phyloP scores from a whole-genome alignment of 2,888 invertebrate genomes.

The Melitaea athalia region DNA sequence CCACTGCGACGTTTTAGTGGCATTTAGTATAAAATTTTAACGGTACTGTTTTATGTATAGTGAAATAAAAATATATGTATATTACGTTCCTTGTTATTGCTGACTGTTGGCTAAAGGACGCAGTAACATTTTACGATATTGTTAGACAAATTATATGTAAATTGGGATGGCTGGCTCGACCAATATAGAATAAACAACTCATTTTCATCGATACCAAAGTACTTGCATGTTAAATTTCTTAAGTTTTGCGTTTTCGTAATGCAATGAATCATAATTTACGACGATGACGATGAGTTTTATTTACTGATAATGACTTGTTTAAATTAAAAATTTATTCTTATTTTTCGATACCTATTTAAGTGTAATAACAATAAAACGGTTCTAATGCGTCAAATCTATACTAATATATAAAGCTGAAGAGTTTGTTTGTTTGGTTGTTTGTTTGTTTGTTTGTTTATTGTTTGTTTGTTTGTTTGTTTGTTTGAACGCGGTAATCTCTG shows the following conservation, averaged over 20 bases:
- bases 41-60: conserved; percentile 1
- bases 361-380: too few relatives aligned
- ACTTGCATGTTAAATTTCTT: neutral
- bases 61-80: conserved; percentile 17
- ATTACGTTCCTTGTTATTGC: conserved; percentile 2
- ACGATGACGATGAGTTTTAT: too few relatives aligned
- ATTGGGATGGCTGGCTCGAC: conserved; percentile 8
- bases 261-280: too few relatives aligned
- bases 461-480: too few relatives aligned
- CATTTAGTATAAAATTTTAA: conserved; percentile 18
- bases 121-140: conserved; percentile 26
- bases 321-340: too few relatives aligned
- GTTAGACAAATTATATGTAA: conserved; percentile 19
- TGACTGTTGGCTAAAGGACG: conserved; percentile 3
- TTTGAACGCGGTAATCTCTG: too few relatives aligned
- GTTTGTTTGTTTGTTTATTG: too few relatives aligned
- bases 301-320: too few relatives aligned
- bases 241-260: neutral
- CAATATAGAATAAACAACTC: neutral
- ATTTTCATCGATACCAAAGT: neutral
- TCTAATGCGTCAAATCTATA: too few relatives aligned
- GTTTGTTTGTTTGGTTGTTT: too few relatives aligned
- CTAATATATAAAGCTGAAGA: too few relatives aligned
- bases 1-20: conserved; percentile 20
- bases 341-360: too few relatives aligned